Percentiles rank a stretch among this genome's conserved stretches.
phyloP scores from a whole-genome alignment of 2,888 invertebrate genomes.

The Lepeophtheirus nordmannii region DNA sequence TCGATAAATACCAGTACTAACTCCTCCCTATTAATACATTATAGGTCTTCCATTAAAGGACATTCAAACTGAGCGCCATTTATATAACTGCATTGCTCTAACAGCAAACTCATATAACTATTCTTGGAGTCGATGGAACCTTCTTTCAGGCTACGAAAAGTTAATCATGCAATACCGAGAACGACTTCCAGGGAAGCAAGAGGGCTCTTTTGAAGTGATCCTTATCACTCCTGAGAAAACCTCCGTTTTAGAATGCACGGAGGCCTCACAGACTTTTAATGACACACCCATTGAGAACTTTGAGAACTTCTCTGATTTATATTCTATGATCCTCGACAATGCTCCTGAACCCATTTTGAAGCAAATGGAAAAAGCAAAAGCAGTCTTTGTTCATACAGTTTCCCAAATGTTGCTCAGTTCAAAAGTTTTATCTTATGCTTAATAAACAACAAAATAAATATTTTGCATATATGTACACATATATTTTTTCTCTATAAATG shows the following conservation, averaged over 20 bases:
- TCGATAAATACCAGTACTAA: too few relatives aligned
- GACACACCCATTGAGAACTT: conserved; percentile 35
- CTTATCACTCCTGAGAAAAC: conserved; percentile 53
- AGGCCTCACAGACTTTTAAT: conserved; percentile 53
- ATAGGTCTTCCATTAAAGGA: conserved; percentile 41
- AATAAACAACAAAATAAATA: not conserved
- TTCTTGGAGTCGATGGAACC: conserved; percentile 60
- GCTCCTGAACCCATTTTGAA: conserved; percentile 46
- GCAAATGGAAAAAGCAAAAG: conserved; percentile 42
- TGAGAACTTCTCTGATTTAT: conserved; percentile 57
- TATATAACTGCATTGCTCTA: conserved; percentile 50
- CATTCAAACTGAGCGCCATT: conserved; percentile 54
- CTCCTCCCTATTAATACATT: not conserved
- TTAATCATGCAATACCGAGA: conserved; percentile 54
- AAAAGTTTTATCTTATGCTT: conserved; percentile 37
- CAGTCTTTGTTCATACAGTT: conserved; percentile 45
- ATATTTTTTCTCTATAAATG: not conserved
- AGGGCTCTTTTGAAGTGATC: conserved; percentile 33
- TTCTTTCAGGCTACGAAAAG: conserved; percentile 43
- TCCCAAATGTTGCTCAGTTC: conserved; percentile 45
- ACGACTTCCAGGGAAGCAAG: conserved; percentile 32
- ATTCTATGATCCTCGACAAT: conserved; percentile 49
- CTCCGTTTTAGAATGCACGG: conserved; percentile 52
- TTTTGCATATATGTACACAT: not conserved
- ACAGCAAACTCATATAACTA: conserved; percentile 46